A percentile compares a stretch with the other conserved stretches of the same genome.
These are phyloP conservation scores for Pyrocoelia pectoralis DNA, from an alignment of 2,888 invertebrate genomes.

Conservation along the genomic window DNA sequence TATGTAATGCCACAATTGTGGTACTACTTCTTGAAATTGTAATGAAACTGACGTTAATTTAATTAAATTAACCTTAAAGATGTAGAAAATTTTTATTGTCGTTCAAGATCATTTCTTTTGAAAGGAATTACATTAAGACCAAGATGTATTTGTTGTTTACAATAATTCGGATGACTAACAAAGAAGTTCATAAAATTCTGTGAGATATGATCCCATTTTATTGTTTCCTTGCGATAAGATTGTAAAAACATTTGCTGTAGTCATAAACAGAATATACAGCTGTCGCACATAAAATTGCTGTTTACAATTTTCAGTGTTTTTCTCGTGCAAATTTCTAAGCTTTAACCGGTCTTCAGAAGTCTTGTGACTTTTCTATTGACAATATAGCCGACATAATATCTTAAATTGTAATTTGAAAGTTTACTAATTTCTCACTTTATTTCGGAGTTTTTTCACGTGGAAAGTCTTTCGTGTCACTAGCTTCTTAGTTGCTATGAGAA, in stretches of 20 bases:
- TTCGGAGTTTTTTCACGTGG: not conserved
- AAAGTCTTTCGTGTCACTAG: slow-evolving; percentile 2
- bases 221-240: slow-evolving; percentile 31
- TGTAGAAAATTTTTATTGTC: no score
- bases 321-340: slow-evolving; percentile 4
- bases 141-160: slow-evolving; percentile 23
- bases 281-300: slow-evolving; percentile 26
- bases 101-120: slow-evolving; percentile 2
- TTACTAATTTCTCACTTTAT: not conserved
- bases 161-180: slow-evolving; percentile 26
- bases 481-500: slow-evolving; percentile 13
- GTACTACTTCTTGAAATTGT: no score
- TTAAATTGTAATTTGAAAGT: not conserved
- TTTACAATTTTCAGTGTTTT: slow-evolving; percentile 18
- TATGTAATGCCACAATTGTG: no score
- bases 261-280: slow-evolving; percentile 30
- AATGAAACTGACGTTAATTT: no score
- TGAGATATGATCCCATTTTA: slow-evolving; percentile 30
- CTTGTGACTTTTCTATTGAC: not conserved
- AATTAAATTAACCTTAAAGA: no score
- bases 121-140: not conserved
- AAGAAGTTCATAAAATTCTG: slow-evolving; percentile 27
- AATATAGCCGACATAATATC: not conserved
- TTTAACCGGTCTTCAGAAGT: not conserved
- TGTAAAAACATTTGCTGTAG: slow-evolving; percentile 28